These are phyloP conservation scores for Dryobates pubescens DNA, from an alignment of 2,797 vertebrate genomes.

Conservation along the genomic window DNA sequence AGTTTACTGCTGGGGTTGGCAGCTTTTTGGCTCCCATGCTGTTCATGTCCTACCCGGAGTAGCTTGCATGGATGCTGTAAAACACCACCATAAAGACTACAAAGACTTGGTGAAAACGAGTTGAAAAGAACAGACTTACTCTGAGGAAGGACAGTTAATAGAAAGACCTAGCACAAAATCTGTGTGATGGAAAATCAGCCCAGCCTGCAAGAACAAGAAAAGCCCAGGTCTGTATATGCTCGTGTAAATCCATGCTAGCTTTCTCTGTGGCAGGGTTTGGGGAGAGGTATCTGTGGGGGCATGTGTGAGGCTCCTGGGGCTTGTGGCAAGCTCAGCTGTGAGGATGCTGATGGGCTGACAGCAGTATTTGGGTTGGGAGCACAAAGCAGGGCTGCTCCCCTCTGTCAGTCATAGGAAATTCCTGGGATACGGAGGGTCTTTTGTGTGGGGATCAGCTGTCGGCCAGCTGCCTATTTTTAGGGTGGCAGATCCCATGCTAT, in stretches of 20 bases:
- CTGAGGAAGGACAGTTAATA: not conserved
- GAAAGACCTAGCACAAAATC: not conserved
- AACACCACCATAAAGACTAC: not conserved
- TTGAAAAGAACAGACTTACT: not conserved
- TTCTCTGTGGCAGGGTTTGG: accelerated
- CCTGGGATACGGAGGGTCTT: conserved; percentile 56
- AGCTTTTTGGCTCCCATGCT: not conserved
- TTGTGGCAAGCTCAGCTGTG: not conserved
- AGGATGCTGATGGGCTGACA: not conserved
- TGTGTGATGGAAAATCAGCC: not conserved
- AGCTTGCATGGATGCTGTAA: not conserved
- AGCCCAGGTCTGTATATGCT: not conserved
- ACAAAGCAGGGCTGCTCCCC: conserved; percentile 59
- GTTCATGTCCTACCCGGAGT: accelerated
- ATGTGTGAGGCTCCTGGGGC: not conserved
- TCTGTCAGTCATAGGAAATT: conserved; percentile 52
- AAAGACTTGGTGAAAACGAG: not conserved
- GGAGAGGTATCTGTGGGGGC: conserved; percentile 2
- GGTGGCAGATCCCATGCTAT: not conserved
- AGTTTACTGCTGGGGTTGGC: not conserved
- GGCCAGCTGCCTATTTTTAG: conserved; percentile 62
- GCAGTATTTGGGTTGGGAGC: not conserved
- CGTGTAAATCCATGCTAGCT: not conserved
- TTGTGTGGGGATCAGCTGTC: conserved; percentile 75
- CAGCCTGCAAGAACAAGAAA: not conserved